Percentiles rank a stretch among this genome's conserved stretches.
phyloP scores from a whole-genome alignment of 1,140 invertebrate species.

The Tetranychus urticae region DNA sequence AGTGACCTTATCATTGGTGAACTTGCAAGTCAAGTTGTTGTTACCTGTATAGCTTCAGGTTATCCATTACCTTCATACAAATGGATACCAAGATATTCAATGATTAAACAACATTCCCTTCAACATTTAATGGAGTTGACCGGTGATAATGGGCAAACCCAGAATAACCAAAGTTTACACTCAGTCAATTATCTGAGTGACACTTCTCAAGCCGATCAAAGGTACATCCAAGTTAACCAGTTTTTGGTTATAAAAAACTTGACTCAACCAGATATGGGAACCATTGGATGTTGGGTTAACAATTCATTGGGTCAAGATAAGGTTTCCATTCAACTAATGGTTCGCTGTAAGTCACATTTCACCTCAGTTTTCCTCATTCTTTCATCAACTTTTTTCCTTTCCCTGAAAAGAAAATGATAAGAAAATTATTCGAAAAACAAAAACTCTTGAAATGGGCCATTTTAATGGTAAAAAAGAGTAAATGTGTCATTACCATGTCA shows the following conservation, averaged over 20 bases:
- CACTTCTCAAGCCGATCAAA: not conserved
- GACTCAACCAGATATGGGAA: slow-evolving; percentile 10
- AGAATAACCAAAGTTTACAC: not conserved
- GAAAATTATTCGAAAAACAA: too few species aligned
- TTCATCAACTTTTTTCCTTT: too few species aligned
- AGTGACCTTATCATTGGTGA: not conserved
- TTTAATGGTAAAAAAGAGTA: too few species aligned
- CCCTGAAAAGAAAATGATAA: too few species aligned
- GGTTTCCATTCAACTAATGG: slow-evolving; percentile 12
- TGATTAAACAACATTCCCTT: too few species aligned
- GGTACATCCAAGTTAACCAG: slow-evolving; percentile 7
- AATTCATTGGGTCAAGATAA: slow-evolving; percentile 15
- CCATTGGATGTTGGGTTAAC: slow-evolving; percentile 14
- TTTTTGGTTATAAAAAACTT: slow-evolving; percentile 11
- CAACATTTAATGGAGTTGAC: too few species aligned
- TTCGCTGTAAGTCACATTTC: slow-evolving; percentile 12
- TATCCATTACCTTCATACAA: slow-evolving; percentile 13
- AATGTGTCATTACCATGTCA: too few species aligned
- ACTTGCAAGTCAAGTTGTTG: slow-evolving; percentile 15
- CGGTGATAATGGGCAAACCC: too few species aligned
- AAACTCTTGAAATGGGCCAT: too few species aligned
- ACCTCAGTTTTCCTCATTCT: not conserved
- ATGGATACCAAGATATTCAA: slow-evolving; percentile 11
- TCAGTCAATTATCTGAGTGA: not conserved
- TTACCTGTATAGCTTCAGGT: slow-evolving; percentile 21